Evolutionary conservation across 2,797 vertebrate species (phyloP), one percentile per base, ranked within the genome.

Genomic region (Gymnoscopelus braueri): DNA sequence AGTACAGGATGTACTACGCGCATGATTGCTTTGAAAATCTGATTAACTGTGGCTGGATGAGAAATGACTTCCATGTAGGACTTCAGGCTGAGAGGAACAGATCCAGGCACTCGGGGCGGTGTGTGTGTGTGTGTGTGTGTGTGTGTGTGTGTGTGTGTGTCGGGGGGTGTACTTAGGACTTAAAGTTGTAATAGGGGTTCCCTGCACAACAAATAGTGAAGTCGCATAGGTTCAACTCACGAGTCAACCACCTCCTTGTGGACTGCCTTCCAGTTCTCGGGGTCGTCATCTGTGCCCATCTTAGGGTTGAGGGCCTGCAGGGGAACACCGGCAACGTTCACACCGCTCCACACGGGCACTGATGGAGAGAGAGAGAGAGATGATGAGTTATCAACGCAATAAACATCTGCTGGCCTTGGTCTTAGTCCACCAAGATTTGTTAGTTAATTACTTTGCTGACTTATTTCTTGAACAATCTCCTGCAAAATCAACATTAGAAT

Each of bases 311-410:
- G 90, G 39, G 35, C 67, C 87, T 98, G 95, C 78, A 99, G 94
- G 65, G 93, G 93, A 65, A 99, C 96, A 0, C 98, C 98, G 10
- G 98, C 98, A 53, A 99, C 94, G 0, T 99, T 99, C 60, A 98
- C 94, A 0, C 97, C 97, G 1, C 98, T 99, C 98, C 98, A 99
- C 39, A 99, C 97, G 3, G 98, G 96, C 67, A 99, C 98, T 99
- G 62, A 1, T 54, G 60, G 9, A 71, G 71, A 54, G 48, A 67
- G 2, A 7, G 0, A 59, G 0, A 14, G 58, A 0, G 4, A 23
- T 1, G 8, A 54, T 39, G 1, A 53, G 57, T 44, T 1, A 55
- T 15, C 39, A 3, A 0, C 15, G 23, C n/a, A 1, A 7, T 4
- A 23, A 8, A 19, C 19, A 19, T 19, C 19, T 19, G 19, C 19